Conservation (phyloP, 2,113 vertebrate species). For the Rhadina sibilatrix region DNA sequence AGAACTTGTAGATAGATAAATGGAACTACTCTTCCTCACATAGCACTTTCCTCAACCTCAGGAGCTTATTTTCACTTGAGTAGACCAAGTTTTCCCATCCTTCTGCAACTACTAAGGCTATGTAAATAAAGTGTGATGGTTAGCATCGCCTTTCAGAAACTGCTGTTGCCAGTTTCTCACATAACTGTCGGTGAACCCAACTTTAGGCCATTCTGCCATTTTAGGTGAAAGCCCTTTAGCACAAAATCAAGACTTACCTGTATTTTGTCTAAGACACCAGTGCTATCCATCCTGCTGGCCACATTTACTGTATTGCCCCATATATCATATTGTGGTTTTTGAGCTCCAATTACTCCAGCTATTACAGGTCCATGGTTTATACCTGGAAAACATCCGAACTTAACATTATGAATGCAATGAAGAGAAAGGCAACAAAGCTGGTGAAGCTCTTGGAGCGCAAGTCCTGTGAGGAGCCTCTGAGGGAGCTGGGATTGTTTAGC, state of each 20-base stretch:
- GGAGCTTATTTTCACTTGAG: background rate
- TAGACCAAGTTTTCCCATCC: background rate
- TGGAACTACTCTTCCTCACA: background rate
- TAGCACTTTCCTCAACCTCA: background rate
- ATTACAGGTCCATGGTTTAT: conserved; percentile 97
- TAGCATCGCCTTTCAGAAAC: background rate
- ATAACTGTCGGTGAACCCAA: background rate
- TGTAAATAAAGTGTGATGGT: background rate
- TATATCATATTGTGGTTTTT: conserved; percentile 98
- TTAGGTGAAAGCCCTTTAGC: background rate
- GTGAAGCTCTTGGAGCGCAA: background rate
- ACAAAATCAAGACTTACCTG: conserved; percentile 76
- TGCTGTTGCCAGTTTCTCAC: background rate
- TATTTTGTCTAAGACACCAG: conserved; percentile 94
- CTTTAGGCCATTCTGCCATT: background rate
- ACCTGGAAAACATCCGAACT: conserved; percentile 71
- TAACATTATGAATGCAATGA: background rate
- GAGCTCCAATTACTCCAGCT: conserved; percentile 95
- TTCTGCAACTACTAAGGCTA: background rate
- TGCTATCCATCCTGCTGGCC: conserved; percentile 97
- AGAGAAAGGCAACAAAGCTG: background rate
- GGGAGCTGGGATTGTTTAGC: background rate
- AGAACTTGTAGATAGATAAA: background rate
- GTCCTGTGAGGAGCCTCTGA: background rate
- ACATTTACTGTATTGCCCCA: conserved; percentile 99